Evolutionary conservation across 2,797 vertebrate genomes (phyloP), one percentile per base, ranked within the genome.

Genomic region (Sebastes kiyomatsui): DNA sequence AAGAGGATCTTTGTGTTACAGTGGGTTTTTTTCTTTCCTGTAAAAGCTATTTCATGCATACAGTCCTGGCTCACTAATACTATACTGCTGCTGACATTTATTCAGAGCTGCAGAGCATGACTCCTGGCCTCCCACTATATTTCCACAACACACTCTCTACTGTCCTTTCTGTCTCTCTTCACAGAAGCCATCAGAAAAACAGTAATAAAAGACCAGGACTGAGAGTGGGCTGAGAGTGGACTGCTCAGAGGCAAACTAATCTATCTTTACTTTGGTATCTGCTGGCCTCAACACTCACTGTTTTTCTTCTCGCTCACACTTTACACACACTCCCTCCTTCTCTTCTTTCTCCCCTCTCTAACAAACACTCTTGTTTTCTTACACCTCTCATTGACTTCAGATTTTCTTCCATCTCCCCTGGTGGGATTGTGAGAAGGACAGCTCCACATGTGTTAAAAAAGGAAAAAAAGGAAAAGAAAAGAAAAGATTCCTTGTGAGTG

Each of bases 211-310:
- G 82, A 92, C 69, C 87, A 87, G 90, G 91, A 87, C 82, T 74
- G 90, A 87, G 82, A 92, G 91, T 90, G 90, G 91, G 85, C 81
- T 71, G 89, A 87, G 80, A 91, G 91, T 84, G 86, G 81, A 93
- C 92, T 67, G 87, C 92, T 89, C 85, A 81, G 80, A 90, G 91
- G 91, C 89, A 90, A 92, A 91, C 90, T 93, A 92, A 93, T 92
- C 90, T 89, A 90, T 92, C 92, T 92, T 91, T 91, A 90, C 88
- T 90, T 79, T 76, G 79, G 46, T 90, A 88, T 92, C 89, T 87
- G 73, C 86, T 73, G 79, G 88, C 80, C 80, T 81, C 86, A 56
- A 87, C 87, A 72, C 88, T 91, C 78, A 52, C 82, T 81, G 84
- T 90, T 90, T 90, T 89, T 76, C 81, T 82, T 88, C 86, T 73